Evolutionary conservation across 1,140 invertebrate genomes (phyloP).

Genomic region (Saccostrea glomerata): DNA sequence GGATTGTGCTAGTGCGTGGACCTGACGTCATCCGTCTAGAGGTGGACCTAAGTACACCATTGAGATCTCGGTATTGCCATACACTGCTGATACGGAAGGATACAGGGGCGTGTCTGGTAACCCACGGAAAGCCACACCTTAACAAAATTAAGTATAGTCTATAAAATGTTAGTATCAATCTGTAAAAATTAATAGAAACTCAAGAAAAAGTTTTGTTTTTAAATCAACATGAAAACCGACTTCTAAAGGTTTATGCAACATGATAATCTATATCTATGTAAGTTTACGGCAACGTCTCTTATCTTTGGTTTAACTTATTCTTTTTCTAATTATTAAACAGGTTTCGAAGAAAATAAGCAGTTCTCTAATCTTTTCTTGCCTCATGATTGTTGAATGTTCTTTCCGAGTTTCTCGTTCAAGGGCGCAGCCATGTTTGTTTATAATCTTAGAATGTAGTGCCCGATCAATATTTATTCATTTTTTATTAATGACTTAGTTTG

Average conservation of each 20-base stretch:
- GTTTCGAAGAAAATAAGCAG: neutral
- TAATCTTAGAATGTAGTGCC: constrained; percentile 12
- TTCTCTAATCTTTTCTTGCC: neutral
- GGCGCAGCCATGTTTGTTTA: constrained; percentile 60
- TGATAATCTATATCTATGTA: no score
- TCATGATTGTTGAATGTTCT: neutral
- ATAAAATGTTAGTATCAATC: neutral
- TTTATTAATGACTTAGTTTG: neutral
- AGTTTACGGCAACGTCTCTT: no score
- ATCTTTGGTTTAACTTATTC: no score
- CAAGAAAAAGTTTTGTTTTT: neutral
- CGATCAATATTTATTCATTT: neutral
- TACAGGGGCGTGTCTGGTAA: constrained; percentile 96
- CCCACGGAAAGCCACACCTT: constrained; percentile 95
- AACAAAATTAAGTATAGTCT: constrained; percentile 49
- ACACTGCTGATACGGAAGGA: constrained; percentile 97
- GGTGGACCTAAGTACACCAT: constrained; percentile 99
- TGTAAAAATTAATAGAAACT: neutral
- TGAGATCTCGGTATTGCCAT: constrained; percentile 99
- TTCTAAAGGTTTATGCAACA: no score
- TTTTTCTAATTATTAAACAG: no score
- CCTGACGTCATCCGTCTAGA: constrained; percentile 86
- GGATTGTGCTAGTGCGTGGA: neutral
- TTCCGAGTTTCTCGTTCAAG: constrained; percentile 32
- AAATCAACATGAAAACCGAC: no score